phyloP scores from a whole-genome alignment of 2,113 vertebrate species.

The Cyanoramphus novaezelandiae region DNA sequence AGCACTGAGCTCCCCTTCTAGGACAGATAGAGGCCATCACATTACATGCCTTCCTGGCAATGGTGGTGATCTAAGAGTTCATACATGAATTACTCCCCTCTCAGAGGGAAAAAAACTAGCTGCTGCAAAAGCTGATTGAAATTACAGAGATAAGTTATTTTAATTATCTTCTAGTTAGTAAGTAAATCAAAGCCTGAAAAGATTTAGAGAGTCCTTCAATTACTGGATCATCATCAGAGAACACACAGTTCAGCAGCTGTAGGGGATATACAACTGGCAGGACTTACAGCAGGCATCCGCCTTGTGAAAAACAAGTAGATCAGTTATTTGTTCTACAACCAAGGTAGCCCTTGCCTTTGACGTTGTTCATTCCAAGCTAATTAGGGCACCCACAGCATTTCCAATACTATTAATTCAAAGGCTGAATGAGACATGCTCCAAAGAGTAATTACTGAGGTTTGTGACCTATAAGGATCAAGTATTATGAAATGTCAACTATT shows the following conservation, averaged over 20 bases:
- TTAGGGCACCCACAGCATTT: not conserved
- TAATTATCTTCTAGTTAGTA: not conserved
- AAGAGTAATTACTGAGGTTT: not conserved
- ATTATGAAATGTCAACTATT: not conserved
- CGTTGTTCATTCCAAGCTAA: not conserved
- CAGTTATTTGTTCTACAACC: not conserved
- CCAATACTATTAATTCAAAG: not conserved
- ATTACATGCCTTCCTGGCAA: not conserved
- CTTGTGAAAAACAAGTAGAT: not conserved
- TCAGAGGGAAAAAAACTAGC: not conserved
- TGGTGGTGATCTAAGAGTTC: not conserved
- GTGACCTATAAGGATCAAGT: not conserved
- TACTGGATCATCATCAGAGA: not conserved
- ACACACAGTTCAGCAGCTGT: not conserved
- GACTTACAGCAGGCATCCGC: not conserved
- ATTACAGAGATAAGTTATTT: not conserved
- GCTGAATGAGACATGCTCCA: not conserved
- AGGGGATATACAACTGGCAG: not conserved
- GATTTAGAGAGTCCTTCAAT: not conserved
- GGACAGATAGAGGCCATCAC: not conserved
- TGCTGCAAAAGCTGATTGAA: not conserved
- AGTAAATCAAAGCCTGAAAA: not conserved
- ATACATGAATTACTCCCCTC: not conserved
- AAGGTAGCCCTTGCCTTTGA: not conserved
- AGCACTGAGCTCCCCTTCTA: not conserved